Evolutionary conservation across 2,888 invertebrate species (phyloP).

Genomic region (Drosophila hamatofila): DNA sequence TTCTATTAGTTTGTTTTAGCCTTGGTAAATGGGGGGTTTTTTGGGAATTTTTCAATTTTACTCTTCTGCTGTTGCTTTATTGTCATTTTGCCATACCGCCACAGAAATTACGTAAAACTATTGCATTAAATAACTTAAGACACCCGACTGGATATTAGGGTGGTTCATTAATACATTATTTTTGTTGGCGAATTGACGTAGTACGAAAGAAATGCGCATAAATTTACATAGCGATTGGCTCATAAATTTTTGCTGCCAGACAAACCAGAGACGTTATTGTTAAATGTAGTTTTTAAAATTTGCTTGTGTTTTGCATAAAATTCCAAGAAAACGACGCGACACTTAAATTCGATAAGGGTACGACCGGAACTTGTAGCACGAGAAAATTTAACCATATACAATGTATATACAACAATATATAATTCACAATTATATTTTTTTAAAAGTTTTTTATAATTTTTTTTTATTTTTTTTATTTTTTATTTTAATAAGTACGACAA

Average conservation of each 20-base stretch:
- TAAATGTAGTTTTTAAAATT: slow-evolving; percentile 12
- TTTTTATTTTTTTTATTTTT: slow-evolving; percentile 3
- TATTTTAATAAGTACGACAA: slow-evolving; percentile 1
- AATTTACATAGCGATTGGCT: slow-evolving; percentile 51
- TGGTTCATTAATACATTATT: not conserved
- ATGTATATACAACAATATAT: not conserved
- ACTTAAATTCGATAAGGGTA: slow-evolving; percentile 62
- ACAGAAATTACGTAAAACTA: slow-evolving; percentile 58
- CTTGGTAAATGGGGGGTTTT: slow-evolving; percentile 25
- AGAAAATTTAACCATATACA: slow-evolving; percentile 30
- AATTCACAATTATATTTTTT: slow-evolving; percentile 34
- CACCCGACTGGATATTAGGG: not conserved
- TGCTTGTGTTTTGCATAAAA: slow-evolving; percentile 42
- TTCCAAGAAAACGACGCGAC: slow-evolving; percentile 25
- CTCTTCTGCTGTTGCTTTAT: slow-evolving; percentile 26
- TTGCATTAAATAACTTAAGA: slow-evolving; percentile 54
- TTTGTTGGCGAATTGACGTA: slow-evolving; percentile 34
- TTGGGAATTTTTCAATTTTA: slow-evolving; percentile 5
- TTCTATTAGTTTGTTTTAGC: slow-evolving; percentile 36
- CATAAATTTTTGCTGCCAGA: slow-evolving; percentile 38
- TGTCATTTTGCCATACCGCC: slow-evolving; percentile 41
- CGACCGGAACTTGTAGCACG: slow-evolving; percentile 66
- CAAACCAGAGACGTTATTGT: slow-evolving; percentile 45
- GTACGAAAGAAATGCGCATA: slow-evolving; percentile 57
- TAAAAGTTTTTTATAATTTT: slow-evolving; percentile 19